Evolutionary conservation across 2,797 vertebrate species (phyloP).

Genomic region (Emydoidea blandingii): DNA sequence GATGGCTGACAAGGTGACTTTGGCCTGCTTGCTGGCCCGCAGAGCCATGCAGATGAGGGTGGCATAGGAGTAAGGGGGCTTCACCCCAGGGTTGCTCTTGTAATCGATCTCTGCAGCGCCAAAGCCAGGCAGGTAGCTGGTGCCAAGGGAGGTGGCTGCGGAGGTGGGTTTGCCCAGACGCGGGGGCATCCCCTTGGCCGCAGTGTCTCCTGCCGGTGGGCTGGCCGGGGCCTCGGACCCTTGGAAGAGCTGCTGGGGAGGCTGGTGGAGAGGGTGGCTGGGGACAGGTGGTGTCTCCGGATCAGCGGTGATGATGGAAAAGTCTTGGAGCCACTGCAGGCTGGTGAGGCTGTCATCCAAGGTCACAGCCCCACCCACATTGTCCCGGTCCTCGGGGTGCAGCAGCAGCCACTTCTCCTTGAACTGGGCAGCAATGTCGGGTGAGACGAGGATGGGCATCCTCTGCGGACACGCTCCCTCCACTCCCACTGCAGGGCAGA

Average conservation of each 20-base stretch:
- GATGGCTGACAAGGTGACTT: conserved; percentile 90
- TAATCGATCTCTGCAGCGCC: conserved; percentile 83
- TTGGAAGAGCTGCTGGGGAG: conserved; percentile 61
- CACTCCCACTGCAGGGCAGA: not conserved
- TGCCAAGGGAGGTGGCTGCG: conserved; percentile 78
- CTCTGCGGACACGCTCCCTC: not conserved
- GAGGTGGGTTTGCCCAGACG: conserved; percentile 83
- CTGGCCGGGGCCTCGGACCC: conserved; percentile 86
- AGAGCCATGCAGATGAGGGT: conserved; percentile 92
- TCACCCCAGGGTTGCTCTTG: conserved; percentile 85
- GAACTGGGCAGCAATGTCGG: conserved; percentile 82
- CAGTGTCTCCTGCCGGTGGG: conserved; percentile 87
- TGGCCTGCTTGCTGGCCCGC: conserved; percentile 88
- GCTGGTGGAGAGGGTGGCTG: conserved; percentile 73
- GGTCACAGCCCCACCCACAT: conserved; percentile 71
- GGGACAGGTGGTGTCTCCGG: conserved; percentile 78
- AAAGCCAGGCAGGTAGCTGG: conserved; percentile 45
- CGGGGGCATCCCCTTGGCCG: conserved; percentile 83
- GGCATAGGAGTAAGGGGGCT: conserved; percentile 90
- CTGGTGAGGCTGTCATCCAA: conserved; percentile 90
- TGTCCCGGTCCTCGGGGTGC: conserved; percentile 78
- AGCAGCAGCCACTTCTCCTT: conserved; percentile 82
- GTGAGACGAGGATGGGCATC: conserved; percentile 87
- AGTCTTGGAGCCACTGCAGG: conserved; percentile 92
- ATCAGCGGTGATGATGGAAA: conserved; percentile 87